Evolutionary conservation across 2,113 vertebrate species (phyloP).

Genomic region (Notarius quadriscutis): DNA sequence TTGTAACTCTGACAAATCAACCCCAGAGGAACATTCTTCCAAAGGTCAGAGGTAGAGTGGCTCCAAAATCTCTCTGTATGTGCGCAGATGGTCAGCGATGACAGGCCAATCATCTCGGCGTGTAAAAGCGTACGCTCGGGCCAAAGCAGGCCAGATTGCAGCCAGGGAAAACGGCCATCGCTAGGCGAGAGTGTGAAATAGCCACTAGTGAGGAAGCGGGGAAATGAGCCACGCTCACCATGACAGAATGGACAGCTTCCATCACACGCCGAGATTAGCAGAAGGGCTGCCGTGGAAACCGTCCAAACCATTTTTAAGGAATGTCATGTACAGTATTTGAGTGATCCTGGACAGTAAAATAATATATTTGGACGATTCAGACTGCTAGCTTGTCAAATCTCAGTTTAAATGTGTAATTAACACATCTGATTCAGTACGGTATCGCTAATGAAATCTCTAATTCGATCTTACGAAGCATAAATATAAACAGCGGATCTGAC

Average conservation of each 20-base stretch:
- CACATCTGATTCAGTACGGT: neutral
- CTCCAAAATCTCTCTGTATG: constrained; percentile 20
- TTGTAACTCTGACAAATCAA: neutral
- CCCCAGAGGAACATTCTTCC: neutral
- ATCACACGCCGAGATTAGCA: constrained; percentile 32
- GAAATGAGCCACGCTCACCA: constrained; percentile 20
- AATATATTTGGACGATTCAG: neutral
- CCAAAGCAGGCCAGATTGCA: constrained; percentile 43
- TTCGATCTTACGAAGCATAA: neutral
- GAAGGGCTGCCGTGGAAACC: neutral
- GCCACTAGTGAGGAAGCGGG: neutral
- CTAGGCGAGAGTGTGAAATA: constrained; percentile 44
- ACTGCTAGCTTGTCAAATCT: neutral
- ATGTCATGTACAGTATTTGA: neutral
- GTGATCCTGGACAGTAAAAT: neutral
- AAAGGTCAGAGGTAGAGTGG: constrained; percentile 2
- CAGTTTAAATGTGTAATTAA: neutral
- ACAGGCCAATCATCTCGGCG: constrained; percentile 8
- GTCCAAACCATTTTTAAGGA: neutral
- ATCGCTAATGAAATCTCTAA: neutral
- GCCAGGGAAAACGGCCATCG: constrained; percentile 26
- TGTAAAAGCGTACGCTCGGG: constrained; percentile 13
- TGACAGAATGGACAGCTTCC: constrained; percentile 21
- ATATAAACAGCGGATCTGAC: neutral
- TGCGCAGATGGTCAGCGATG: constrained; percentile 41